Base-by-base conservation (phyloP, 2,888 invertebrate genomes). In the Auanema sp. region DNA sequence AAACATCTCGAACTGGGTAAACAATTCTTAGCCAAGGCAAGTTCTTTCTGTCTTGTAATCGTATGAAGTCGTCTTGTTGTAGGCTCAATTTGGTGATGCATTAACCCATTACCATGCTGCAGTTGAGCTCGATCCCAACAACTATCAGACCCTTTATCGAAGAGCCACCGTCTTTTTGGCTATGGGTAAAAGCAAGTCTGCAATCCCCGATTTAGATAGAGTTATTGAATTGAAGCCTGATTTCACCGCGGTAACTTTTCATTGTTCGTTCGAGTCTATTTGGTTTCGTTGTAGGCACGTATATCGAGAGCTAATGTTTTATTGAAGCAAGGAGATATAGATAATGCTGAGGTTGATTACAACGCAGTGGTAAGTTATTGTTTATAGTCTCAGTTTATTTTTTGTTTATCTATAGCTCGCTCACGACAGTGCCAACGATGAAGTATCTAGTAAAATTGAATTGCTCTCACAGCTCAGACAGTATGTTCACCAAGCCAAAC, bases 81-180 rank as follows among this genome's bases (percentile, higher is more conserved):
- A 75, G 75, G 95, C 96, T 41, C 94, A 97, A 85, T 89, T 96
- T 70, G 90, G 92, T 53, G 97, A 98, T 87, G 97, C 98, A 11
- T 86, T 99, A 56, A 91, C 92, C 66, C 96, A 98, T 85, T 98
- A 94, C 86, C 96, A 98, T 88, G 92, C 93, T 68, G 98, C 97
- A 78, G 92, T 98, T 79, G 96, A 97, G 88, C 92, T 92, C 14
- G 97, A 98, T 86, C 92, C 95, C 44, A 89, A 88, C 72, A 96
- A 97, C 86, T 98, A 96, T 86, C 89, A 97, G 85, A 94, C 94
- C 58, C 92, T 92, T 84, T 98, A 92, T 85, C 92, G 93, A 43
- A 49, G 77, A 42, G 77, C 77, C 1, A 77, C 77, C 0, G 70
- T 71, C 11, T 75, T 72, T 49, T 59, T 77, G 55, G 76, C 76